A percentile compares a stretch with the other conserved stretches of the same genome.
phyloP scores from a whole-genome alignment of 2,888 invertebrate species.

The Macroteleia sp. region DNA sequence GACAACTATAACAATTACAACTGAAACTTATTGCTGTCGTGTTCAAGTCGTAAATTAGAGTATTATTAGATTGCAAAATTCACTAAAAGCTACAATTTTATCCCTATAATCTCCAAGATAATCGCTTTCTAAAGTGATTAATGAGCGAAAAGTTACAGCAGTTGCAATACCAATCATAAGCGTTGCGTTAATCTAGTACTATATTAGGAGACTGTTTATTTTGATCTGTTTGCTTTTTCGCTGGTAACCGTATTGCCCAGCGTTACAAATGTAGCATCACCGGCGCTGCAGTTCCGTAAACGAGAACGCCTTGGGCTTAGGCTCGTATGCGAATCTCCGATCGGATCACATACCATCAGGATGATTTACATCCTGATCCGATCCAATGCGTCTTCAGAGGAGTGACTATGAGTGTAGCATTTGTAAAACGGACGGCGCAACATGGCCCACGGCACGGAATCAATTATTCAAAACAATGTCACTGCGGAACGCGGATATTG shows the following conservation, averaged over 20 bases:
- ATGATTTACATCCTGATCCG: conserved; percentile 63
- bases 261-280: conserved; percentile 46
- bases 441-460: conserved; percentile 50
- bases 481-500: conserved; percentile 54
- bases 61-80: too few relatives aligned
- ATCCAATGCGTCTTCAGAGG: conserved; percentile 41
- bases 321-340: conserved; percentile 49
- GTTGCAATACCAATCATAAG: conserved; percentile 32
- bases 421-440: conserved; percentile 43
- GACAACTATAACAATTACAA: too few relatives aligned
- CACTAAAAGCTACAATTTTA: too few relatives aligned
- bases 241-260: conserved; percentile 12
- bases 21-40: too few relatives aligned
- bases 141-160: conserved; percentile 31
- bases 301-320: conserved; percentile 39
- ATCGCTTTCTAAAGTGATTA: conserved; percentile 33
- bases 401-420: conserved; percentile 59
- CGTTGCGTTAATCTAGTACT: conserved; percentile 57
- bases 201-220: conserved; percentile 52
- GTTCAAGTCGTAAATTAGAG: too few relatives aligned
- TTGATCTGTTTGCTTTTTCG: conserved; percentile 17
- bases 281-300: conserved; percentile 51
- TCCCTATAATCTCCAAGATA: too few relatives aligned
- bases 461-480: conserved; percentile 65
- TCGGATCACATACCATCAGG: conserved; percentile 53